Conservation (phyloP, 2,888 invertebrate species). For the Glaucopsyche alexis region DNA sequence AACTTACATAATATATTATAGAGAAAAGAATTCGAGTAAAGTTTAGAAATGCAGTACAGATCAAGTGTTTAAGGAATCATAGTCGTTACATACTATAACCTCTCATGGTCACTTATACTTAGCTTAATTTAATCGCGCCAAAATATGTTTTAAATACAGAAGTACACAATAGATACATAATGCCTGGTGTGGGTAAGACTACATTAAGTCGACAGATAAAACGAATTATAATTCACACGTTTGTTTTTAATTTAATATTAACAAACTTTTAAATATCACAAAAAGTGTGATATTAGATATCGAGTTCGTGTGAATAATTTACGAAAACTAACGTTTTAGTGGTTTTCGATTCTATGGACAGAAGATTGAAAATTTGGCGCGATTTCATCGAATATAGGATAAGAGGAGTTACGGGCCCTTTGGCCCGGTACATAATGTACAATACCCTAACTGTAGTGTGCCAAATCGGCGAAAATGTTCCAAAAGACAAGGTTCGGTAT, state of each 20-base stretch:
- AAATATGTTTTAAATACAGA: neutral
- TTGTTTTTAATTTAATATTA: neutral
- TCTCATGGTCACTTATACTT: slow-evolving; percentile 52
- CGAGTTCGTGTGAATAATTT: neutral
- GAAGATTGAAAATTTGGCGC: slow-evolving; percentile 6
- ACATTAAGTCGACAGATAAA: neutral
- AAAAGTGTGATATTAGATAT: neutral
- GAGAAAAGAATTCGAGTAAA: slow-evolving; percentile 38
- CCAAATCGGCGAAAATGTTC: slow-evolving; percentile 39
- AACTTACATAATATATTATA: slow-evolving; percentile 30
- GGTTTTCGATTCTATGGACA: neutral
- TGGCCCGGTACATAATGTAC: slow-evolving; percentile 35
- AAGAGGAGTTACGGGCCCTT: slow-evolving; percentile 33
- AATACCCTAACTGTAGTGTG: slow-evolving; percentile 33
- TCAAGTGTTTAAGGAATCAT: slow-evolving; percentile 44
- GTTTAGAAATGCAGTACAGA: slow-evolving; percentile 45
- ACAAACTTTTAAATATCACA: neutral
- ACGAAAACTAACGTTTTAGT: slow-evolving; percentile 26
- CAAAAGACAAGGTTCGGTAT: slow-evolving; percentile 55
- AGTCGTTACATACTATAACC: slow-evolving; percentile 37
- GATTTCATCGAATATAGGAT: neutral
- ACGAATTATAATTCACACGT: neutral
- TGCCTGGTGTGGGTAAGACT: neutral
- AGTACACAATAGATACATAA: neutral
- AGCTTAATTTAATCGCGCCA: slow-evolving; percentile 43